Conservation (phyloP, 2,113 vertebrate genomes). For the Psilopsiagon aurifrons region DNA sequence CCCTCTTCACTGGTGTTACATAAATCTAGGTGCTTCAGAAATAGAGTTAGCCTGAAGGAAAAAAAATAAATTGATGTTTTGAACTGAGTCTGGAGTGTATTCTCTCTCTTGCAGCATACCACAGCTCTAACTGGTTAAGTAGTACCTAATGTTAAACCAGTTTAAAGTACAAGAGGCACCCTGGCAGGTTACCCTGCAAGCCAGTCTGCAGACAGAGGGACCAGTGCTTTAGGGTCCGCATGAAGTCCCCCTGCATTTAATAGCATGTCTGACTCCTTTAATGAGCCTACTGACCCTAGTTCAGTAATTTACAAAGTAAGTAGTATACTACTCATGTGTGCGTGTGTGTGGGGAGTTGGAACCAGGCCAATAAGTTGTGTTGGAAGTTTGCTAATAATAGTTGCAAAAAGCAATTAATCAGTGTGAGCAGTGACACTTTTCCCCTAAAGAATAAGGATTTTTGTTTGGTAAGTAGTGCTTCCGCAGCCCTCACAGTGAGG, state of each 20-base stretch:
- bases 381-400: background rate
- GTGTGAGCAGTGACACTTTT: background rate
- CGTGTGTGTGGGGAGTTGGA: background rate
- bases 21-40: background rate
- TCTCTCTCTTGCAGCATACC: background rate
- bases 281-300: background rate
- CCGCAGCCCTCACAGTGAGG: background rate
- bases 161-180: background rate
- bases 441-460: background rate
- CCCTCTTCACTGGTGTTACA: background rate
- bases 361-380: background rate
- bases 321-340: background rate
- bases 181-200: accelerated
- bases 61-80: background rate
- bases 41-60: background rate
- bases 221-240: background rate
- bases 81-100: background rate
- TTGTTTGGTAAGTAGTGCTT: background rate
- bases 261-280: background rate
- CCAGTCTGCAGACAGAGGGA: accelerated
- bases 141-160: background rate
- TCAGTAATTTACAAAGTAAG: background rate
- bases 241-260: background rate
- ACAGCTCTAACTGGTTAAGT: background rate
- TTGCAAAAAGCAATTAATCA: background rate